These are phyloP conservation scores for Tyria jacobaeae DNA, from an alignment of 2,888 invertebrate genomes.

Conservation along the genomic window DNA sequence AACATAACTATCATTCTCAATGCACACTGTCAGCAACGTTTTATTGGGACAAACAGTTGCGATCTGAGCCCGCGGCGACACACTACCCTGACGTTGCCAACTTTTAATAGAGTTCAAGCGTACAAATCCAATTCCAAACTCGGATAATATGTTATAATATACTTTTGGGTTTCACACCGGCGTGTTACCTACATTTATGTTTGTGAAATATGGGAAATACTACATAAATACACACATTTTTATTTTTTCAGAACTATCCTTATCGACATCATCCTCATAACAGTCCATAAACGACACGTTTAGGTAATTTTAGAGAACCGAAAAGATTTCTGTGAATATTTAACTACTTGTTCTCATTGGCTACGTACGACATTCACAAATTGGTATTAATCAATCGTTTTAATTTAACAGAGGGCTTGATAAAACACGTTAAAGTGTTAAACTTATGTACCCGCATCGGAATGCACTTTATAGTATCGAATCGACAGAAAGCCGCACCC, in stretches of 20 bases:
- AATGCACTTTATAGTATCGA: too few species aligned
- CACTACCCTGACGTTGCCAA: slow-evolving; percentile 43
- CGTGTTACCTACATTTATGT: neutral
- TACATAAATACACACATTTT: too few species aligned
- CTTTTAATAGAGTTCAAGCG: slow-evolving; percentile 69
- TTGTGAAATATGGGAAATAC: neutral
- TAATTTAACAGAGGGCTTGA: too few species aligned
- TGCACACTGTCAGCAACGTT: slow-evolving; percentile 32
- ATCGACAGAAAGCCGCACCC: too few species aligned
- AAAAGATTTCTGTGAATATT: too few species aligned
- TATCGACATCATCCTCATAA: neutral
- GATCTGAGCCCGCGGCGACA: slow-evolving; percentile 32
- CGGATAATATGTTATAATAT: slow-evolving; percentile 58
- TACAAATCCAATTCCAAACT: slow-evolving; percentile 59
- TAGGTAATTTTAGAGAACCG: too few species aligned
- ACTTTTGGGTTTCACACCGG: slow-evolving; percentile 44
- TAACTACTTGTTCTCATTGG: too few species aligned
- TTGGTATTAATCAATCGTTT: too few species aligned
- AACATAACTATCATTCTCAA: neutral
- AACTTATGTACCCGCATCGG: too few species aligned
- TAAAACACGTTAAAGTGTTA: too few species aligned
- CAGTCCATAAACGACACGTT: too few species aligned
- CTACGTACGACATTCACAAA: too few species aligned
- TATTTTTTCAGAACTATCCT: neutral
- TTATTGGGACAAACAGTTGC: slow-evolving; percentile 42